Conservation (phyloP, 1,140 invertebrate genomes). For the Eubasilissa regina region DNA sequence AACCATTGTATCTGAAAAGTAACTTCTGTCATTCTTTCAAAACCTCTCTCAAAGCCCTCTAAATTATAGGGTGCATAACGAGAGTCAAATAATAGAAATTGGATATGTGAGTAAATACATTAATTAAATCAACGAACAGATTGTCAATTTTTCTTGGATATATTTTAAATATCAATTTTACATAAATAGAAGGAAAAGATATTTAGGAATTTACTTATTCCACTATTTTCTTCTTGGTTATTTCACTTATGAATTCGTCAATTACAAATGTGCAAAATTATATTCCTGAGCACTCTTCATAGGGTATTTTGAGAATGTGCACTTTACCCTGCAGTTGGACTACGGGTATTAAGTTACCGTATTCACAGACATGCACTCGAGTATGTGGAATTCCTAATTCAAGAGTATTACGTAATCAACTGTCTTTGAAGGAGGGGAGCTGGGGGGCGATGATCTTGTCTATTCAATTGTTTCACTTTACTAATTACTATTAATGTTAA, state of each 20-base stretch:
- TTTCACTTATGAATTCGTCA: neutral
- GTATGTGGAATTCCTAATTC: constrained; percentile 56
- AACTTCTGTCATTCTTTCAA: too few relatives aligned
- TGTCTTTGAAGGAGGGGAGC: constrained; percentile 39
- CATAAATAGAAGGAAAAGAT: too few relatives aligned
- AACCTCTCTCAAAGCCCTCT: too few relatives aligned
- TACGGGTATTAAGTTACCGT: constrained; percentile 29
- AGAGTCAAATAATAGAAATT: too few relatives aligned
- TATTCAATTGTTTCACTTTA: constrained; percentile 28
- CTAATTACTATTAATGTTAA: too few relatives aligned
- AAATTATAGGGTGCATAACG: too few relatives aligned
- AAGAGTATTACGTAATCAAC: constrained; percentile 56
- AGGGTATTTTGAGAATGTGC: constrained; percentile 26
- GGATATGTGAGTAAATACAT: too few relatives aligned
- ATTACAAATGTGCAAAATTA: neutral
- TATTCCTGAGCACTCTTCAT: constrained; percentile 25
- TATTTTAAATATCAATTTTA: too few relatives aligned
- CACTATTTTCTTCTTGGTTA: neutral
- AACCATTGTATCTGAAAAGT: too few relatives aligned
- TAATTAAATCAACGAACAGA: too few relatives aligned
- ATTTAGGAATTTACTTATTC: too few relatives aligned
- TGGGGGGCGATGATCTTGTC: constrained; percentile 27
- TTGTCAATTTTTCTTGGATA: too few relatives aligned
- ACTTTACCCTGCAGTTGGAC: constrained; percentile 6
- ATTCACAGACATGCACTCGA: constrained; percentile 1